Conservation (phyloP, 2,888 invertebrate genomes). For the Eulithis prunata region DNA sequence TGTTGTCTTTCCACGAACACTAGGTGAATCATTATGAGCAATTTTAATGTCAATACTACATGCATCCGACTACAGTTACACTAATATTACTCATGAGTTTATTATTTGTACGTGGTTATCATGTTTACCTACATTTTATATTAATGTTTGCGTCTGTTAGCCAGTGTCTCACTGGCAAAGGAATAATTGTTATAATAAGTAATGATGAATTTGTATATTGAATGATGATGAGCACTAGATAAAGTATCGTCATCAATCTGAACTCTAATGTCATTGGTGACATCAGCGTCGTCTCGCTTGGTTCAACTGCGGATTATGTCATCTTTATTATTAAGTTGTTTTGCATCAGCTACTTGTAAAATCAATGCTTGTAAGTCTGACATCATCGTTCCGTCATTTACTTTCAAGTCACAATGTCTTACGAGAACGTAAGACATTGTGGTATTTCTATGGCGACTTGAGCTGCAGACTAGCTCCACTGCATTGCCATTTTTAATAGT, state of each 20-base stretch:
- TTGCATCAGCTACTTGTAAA: slow-evolving; percentile 25
- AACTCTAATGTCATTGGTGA: slow-evolving; percentile 15
- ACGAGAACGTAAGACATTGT: no score
- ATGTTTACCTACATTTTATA: no score
- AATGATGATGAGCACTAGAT: slow-evolving; percentile 6
- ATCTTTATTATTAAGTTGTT: slow-evolving; percentile 33
- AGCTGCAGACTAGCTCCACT: neutral
- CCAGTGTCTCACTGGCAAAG: neutral
- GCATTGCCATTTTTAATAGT: no score
- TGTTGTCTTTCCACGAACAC: slow-evolving; percentile 28
- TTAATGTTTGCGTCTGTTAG: no score
- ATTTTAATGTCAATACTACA: slow-evolving; percentile 23
- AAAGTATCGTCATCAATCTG: slow-evolving; percentile 17
- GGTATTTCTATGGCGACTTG: slow-evolving; percentile 28
- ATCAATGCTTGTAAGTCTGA: slow-evolving; percentile 42
- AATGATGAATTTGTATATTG: no score
- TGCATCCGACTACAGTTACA: slow-evolving; percentile 7
- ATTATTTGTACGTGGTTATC: neutral
- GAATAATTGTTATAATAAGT: neutral
- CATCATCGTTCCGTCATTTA: slow-evolving; percentile 54
- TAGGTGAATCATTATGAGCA: slow-evolving; percentile 32
- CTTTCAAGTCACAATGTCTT: slow-evolving; percentile 47
- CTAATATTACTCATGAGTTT: slow-evolving; percentile 6
- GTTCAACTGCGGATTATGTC: slow-evolving; percentile 24
- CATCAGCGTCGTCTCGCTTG: slow-evolving; percentile 14